phyloP scores from a whole-genome alignment of 2,888 invertebrate genomes.

The Nycteola revayana region DNA sequence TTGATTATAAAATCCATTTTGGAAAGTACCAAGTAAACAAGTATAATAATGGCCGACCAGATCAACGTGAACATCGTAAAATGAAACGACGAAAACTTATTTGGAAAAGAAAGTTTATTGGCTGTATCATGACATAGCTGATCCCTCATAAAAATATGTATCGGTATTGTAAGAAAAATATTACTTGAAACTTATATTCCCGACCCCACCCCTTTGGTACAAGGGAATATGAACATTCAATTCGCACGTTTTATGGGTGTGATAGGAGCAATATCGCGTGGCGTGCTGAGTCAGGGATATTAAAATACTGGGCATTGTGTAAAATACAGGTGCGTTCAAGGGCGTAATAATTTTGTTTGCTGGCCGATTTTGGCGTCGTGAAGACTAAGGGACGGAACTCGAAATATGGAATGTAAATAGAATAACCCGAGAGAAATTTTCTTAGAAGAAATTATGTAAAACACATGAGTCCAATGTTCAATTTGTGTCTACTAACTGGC shows the following conservation, averaged over 20 bases:
- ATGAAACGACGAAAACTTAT: conserved; percentile 67
- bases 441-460: no score
- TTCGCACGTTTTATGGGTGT: conserved; percentile 44
- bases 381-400: conserved; percentile 26
- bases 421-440: conserved; percentile 26
- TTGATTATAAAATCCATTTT: no score
- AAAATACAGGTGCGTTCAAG: conserved; percentile 54
- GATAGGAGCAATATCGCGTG: conserved; percentile 48
- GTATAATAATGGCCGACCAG: conserved; percentile 44
- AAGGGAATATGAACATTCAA: conserved; percentile 56
- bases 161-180: conserved; percentile 68
- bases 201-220: conserved; percentile 36
- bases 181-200: conserved; percentile 46
- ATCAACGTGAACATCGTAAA: conserved; percentile 58
- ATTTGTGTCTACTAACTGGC: no score
- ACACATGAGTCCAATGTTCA: no score
- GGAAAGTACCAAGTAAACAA: no score
- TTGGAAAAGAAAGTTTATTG: conserved; percentile 69
- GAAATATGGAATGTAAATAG: conserved; percentile 28
- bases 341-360: conserved; percentile 38
- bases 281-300: conserved; percentile 51
- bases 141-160: conserved; percentile 77
- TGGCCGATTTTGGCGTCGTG: conserved; percentile 35
- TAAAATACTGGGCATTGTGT: conserved; percentile 45
- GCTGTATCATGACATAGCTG: conserved; percentile 69